phyloP scores from a whole-genome alignment of 2,797 vertebrate genomes.

The Sebastes miniatus region DNA sequence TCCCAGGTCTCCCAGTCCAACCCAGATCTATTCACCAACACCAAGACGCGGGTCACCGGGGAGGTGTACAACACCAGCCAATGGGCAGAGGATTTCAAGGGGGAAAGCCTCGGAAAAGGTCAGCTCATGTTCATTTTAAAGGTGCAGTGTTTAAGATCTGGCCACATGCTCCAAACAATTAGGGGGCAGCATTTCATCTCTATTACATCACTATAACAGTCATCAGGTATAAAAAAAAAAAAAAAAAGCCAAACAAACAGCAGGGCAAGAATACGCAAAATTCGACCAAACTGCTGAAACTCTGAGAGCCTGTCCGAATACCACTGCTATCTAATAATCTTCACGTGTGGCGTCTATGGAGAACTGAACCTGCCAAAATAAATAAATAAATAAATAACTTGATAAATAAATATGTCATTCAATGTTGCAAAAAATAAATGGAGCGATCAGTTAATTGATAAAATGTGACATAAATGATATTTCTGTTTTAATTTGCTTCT shows the following conservation, averaged over 20 bases:
- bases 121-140: slow-evolving; percentile 21
- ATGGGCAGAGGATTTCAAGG: slow-evolving; percentile 79
- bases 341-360: no score
- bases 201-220: not conserved
- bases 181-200: not conserved
- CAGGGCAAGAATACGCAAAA: not conserved
- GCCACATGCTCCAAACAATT: not conserved
- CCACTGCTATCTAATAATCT: no score
- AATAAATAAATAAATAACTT: no score
- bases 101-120: slow-evolving; percentile 73
- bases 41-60: slow-evolving; percentile 56
- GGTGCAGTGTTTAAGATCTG: not conserved
- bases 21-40: slow-evolving; percentile 78
- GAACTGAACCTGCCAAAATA: no score
- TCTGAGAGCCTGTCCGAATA: no score
- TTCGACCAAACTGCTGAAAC: no score
- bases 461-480: no score
- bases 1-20: slow-evolving; percentile 84
- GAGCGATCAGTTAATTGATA: fast-evolving
- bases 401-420: no score
- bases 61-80: slow-evolving; percentile 65
- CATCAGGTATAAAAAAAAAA: no score
- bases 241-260: no score
- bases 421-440: no score
- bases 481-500: no score